A percentile compares a stretch with the other conserved stretches of the same genome.
phyloP scores from a whole-genome alignment of 2,113 vertebrate genomes.

The Aptenodytes patagonicus region DNA sequence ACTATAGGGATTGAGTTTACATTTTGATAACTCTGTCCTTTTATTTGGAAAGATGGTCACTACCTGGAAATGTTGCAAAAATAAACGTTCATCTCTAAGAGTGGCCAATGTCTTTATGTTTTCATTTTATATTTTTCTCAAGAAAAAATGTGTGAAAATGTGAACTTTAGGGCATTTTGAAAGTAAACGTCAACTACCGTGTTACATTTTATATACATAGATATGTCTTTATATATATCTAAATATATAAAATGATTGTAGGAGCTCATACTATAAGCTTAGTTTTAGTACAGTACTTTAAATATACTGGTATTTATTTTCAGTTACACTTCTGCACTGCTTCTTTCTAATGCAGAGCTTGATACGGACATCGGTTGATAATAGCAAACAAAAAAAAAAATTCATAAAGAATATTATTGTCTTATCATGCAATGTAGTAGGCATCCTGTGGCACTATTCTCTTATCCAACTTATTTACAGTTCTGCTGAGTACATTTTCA shows the following conservation, averaged over 20 bases:
- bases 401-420: constrained; percentile 80
- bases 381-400: constrained; percentile 61
- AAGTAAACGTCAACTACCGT: constrained; percentile 37
- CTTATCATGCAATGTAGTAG: constrained; percentile 87
- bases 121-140: neutral
- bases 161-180: constrained; percentile 39
- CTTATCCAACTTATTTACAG: constrained; percentile 85
- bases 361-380: constrained; percentile 58
- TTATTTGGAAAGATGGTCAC: constrained; percentile 63
- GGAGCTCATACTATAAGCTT: constrained; percentile 42
- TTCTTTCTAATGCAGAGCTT: constrained; percentile 65
- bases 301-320: constrained; percentile 52
- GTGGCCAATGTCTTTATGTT: neutral
- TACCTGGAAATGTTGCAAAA: constrained; percentile 66
- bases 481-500: constrained; percentile 76
- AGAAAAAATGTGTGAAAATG: constrained; percentile 19
- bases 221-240: constrained; percentile 47
- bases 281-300: constrained; percentile 65
- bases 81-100: constrained; percentile 51
- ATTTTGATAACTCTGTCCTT: constrained; percentile 60
- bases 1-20: constrained; percentile 69
- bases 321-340: constrained; percentile 41
- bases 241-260: constrained; percentile 69
- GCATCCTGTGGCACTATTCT: constrained; percentile 85
- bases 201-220: constrained; percentile 69